Percentiles rank a stretch among this genome's conserved stretches.
Conservation (phyloP, 2,113 vertebrate species). For the Regulus satrapa region DNA sequence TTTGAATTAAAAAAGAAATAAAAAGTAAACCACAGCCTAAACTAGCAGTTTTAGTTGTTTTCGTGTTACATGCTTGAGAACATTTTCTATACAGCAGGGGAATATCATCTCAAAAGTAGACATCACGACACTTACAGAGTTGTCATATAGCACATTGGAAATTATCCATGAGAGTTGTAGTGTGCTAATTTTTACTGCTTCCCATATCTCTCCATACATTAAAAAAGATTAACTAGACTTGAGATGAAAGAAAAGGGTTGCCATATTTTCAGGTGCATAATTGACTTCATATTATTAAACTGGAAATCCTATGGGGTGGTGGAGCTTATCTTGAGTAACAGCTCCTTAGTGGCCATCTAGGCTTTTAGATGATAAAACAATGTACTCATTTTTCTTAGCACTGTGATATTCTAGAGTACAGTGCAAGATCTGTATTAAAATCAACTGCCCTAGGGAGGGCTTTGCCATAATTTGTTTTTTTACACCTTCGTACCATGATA, state of each 20-base stretch:
- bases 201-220: background rate
- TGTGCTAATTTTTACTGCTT: background rate
- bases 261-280: background rate
- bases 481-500: background rate
- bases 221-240: background rate
- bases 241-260: background rate
- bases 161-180: background rate
- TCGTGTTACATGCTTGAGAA: background rate
- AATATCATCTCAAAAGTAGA: background rate
- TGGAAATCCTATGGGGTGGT: background rate
- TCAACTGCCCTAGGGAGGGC: background rate
- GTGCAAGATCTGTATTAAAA: constrained; percentile 1
- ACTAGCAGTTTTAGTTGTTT: background rate
- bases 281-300: background rate
- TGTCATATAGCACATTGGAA: background rate
- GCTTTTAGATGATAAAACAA: background rate
- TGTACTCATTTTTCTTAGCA: background rate
- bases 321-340: background rate
- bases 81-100: background rate
- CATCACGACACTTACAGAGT: rapidly evolving
- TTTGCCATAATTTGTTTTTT: background rate
- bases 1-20: background rate
- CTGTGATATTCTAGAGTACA: background rate
- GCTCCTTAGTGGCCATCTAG: background rate
- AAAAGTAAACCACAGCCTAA: background rate